These are phyloP conservation scores for Vollenhovia emeryi DNA, from an alignment of 1,140 invertebrate species.

Conservation along the genomic window DNA sequence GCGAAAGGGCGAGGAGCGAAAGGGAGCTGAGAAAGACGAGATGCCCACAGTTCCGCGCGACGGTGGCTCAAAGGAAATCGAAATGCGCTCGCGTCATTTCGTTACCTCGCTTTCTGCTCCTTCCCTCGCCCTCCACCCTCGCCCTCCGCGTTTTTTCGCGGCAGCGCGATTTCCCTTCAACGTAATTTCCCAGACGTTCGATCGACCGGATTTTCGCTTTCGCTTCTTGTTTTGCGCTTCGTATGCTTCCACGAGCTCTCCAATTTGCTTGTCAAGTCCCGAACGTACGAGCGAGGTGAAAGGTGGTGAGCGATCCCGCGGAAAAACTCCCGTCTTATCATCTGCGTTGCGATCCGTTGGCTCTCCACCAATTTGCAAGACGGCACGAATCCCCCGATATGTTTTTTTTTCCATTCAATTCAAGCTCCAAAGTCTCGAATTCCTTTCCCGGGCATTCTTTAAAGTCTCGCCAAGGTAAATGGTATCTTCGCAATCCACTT, in stretches of 20 bases:
- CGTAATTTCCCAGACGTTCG: constrained; percentile 69
- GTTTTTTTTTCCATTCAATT: not conserved
- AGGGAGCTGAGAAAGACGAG: constrained; percentile 19
- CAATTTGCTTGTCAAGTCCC: constrained; percentile 34
- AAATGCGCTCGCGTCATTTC: constrained; percentile 70
- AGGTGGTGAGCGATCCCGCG: not conserved
- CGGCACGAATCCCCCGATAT: not conserved
- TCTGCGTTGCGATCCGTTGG: not conserved
- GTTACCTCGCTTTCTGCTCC: constrained; percentile 54
- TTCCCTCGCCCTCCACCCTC: not conserved
- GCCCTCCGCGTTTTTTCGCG: constrained; percentile 18
- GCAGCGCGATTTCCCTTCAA: constrained; percentile 59
- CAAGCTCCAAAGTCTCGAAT: not conserved
- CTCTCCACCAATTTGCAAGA: not conserved
- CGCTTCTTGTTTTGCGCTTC: constrained; percentile 71
- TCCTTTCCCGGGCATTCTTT: not conserved
- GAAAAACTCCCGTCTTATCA: not conserved
- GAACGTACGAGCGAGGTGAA: not conserved
- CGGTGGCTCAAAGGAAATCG: constrained; percentile 67
- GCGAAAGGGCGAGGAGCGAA: constrained; percentile 12
- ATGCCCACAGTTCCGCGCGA: constrained; percentile 32
- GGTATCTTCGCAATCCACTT: not conserved
- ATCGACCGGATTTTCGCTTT: constrained; percentile 70
- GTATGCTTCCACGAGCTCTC: constrained; percentile 27
- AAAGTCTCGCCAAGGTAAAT: not conserved